These are phyloP conservation scores for Enteromius treurensis DNA, from an alignment of 2,797 vertebrate species.

Conservation along the genomic window DNA sequence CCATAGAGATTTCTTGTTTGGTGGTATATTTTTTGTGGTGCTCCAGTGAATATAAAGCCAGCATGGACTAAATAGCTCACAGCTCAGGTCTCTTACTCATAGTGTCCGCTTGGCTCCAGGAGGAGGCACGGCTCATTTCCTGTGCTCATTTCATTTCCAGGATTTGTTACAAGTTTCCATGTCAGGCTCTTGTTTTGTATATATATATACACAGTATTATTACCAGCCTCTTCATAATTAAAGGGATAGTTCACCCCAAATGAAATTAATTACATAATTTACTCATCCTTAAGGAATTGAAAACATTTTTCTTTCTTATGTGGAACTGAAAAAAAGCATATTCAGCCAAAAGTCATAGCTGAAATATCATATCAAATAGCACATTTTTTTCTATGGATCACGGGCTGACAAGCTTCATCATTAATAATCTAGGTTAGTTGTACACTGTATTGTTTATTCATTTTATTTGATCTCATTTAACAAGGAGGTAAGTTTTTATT, in stretches of 20 bases:
- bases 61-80: not conserved
- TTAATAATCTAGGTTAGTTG: not conserved
- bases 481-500: not conserved
- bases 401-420: not conserved
- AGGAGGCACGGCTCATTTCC: conserved; percentile 56
- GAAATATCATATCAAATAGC: not conserved
- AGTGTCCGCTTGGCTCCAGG: conserved; percentile 6
- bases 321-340: not conserved
- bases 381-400: not conserved
- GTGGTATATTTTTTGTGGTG: not conserved
- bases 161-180: conserved; percentile 67
- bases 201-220: conserved; percentile 4
- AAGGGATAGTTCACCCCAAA: conserved; percentile 45
- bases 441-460: not conserved
- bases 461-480: not conserved
- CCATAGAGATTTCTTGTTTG: conserved; percentile 35
- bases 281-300: not conserved
- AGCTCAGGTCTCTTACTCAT: conserved; percentile 36
- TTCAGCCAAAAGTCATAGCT: not conserved
- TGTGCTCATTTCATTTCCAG: conserved; percentile 63
- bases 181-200: conserved; percentile 58
- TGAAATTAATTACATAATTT: not conserved
- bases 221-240: conserved; percentile 15
- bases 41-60: not conserved
- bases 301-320: not conserved